Percentiles rank a stretch among this genome's conserved stretches.
These are phyloP conservation scores for Microtus ochrogaster DNA, from an alignment of 2,113 vertebrate species.

Conservation along the genomic window DNA sequence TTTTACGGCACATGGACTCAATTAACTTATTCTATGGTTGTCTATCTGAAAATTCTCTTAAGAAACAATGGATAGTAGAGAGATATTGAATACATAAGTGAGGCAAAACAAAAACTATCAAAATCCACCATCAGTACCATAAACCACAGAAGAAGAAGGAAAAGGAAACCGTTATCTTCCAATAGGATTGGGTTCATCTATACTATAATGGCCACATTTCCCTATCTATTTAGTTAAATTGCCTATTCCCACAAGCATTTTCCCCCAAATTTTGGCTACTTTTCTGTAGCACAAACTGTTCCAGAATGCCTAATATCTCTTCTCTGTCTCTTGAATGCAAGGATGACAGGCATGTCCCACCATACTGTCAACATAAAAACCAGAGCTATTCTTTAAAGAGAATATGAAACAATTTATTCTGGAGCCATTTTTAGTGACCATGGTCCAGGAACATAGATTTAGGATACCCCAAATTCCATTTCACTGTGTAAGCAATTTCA, in stretches of 20 bases:
- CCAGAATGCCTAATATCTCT: not conserved
- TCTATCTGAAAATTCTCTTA: not conserved
- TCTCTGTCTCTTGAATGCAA: not conserved
- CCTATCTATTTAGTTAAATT: not conserved
- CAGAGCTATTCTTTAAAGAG: not conserved
- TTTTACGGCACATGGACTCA: not conserved
- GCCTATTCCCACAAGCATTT: not conserved
- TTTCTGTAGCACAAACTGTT: not conserved
- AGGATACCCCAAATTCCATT: not conserved
- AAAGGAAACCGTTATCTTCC: fast-evolving
- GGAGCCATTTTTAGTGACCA: not conserved
- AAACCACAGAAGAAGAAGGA: not conserved
- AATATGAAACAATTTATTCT: not conserved
- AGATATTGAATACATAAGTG: not conserved
- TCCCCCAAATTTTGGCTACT: not conserved
- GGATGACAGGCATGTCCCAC: not conserved
- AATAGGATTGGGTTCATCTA: not conserved
- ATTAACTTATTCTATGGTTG: not conserved
- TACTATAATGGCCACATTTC: fast-evolving
- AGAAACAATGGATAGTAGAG: not conserved
- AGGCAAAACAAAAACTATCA: not conserved
- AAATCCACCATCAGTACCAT: fast-evolving
- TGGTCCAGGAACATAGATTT: not conserved
- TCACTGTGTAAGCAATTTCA: not conserved
- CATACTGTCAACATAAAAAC: not conserved